A percentile compares a stretch with the other conserved stretches of the same genome.
Evolutionary conservation across 2,797 vertebrate species (phyloP).

Genomic region (Catharus ustulatus): DNA sequence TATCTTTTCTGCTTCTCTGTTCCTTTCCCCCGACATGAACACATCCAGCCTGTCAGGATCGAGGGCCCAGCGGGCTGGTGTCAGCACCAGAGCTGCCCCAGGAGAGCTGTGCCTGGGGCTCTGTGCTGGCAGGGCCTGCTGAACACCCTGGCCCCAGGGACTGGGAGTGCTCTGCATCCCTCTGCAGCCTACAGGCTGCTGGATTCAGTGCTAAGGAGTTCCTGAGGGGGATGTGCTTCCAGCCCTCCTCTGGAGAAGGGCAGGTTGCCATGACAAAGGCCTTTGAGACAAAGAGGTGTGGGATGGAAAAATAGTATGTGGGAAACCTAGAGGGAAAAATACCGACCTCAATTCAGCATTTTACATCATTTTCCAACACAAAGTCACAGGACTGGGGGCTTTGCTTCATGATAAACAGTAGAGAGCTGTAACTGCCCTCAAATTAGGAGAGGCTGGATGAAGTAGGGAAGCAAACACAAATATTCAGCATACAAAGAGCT

Average conservation of each 20-base stretch:
- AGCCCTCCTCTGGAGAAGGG: conserved; percentile 58
- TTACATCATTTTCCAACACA: background rate
- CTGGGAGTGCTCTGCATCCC: background rate
- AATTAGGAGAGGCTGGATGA: background rate
- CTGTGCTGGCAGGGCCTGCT: background rate
- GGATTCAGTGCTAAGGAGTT: conserved; percentile 4
- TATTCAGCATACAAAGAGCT: background rate
- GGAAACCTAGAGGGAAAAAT: conserved; percentile 37
- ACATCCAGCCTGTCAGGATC: background rate
- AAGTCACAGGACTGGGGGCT: background rate
- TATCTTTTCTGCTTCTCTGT: background rate
- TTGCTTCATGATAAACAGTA: background rate
- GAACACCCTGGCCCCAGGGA: background rate
- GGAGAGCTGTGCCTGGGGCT: background rate
- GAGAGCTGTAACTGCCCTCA: background rate
- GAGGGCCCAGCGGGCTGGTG: background rate
- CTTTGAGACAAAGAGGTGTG: conserved; percentile 56
- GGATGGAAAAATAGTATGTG: conserved; percentile 44
- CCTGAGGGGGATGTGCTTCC: conserved; percentile 48
- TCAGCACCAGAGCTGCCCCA: background rate
- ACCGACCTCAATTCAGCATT: background rate
- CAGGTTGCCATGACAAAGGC: conserved; percentile 65
- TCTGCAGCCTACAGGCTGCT: background rate
- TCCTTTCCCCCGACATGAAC: background rate
- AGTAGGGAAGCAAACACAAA: background rate